Percentiles rank a stretch among this genome's conserved stretches.
Conservation (phyloP, 1,140 invertebrate genomes). For the Caerostris darwini region DNA sequence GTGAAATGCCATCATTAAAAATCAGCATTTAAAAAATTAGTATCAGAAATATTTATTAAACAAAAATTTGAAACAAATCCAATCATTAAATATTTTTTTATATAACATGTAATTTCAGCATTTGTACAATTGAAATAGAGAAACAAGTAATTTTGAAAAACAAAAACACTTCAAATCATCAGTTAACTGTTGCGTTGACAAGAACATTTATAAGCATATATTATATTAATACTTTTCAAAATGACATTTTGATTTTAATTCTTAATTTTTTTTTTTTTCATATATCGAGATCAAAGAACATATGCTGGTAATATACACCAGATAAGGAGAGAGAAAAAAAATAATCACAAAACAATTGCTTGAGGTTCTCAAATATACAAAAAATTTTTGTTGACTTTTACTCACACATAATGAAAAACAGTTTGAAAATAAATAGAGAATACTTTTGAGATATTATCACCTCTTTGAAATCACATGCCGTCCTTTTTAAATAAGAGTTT, state of each 20-base stretch:
- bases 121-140: background rate
- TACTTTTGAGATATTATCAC: constrained; percentile 47
- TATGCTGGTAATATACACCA: background rate
- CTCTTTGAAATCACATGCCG: constrained; percentile 23
- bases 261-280: background rate
- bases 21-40: too few species aligned
- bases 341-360: constrained; percentile 21
- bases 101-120: background rate
- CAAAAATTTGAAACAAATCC: background rate
- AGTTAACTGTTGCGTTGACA: background rate
- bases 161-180: background rate
- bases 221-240: constrained; percentile 15
- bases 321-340: background rate
- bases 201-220: background rate
- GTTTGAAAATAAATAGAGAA: constrained; percentile 47
- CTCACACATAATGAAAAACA: constrained; percentile 3
- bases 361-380: constrained; percentile 11
- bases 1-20: too few species aligned
- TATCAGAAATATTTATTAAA: too few species aligned
- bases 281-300: background rate
- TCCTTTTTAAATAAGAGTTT: background rate
- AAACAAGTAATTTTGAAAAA: background rate
- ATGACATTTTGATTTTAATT: background rate
- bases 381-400: background rate
- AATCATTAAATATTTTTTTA: background rate